Evolutionary conservation across 2,797 vertebrate species (phyloP), one percentile per base, ranked within the genome.

Genomic region (Eurystomus glaucurus): DNA sequence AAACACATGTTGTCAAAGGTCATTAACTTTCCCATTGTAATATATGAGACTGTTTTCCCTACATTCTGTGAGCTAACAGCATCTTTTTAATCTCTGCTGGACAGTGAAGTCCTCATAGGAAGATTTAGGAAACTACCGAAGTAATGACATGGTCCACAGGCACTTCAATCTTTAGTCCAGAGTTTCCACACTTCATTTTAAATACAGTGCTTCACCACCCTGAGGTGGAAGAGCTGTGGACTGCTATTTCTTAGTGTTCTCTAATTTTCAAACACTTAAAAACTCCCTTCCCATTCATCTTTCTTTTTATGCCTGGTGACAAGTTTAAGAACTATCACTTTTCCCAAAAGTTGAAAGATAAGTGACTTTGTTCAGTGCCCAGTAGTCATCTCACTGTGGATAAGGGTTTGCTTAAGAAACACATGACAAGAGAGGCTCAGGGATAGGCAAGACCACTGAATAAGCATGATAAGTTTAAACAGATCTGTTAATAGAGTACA

Each of bases 1-100:
- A 98, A 97, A 97, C 92, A 94, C 85, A 70, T 64, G 70, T 85
- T 95, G 91, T 93, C 95, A 97, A 90, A 98, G 94, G 87, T 81
- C 71, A 98, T 97, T 97, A 97, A 81, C 85, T 96, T 70, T 94
- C 86, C 85, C 93, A 74, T 74, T 95, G 70, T 90, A 96, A 97
- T 50, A 96, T 80, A 97, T 96, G 75, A 96, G 89, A 17, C 57
- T 75, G 78, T 52, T 96, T 96, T 57, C 70, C 74, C 76, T 65
- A 41, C 46, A 28, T 75, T 77, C 45, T 61, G 52, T 50, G 87
- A 85, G 69, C 62, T 79, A 85, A 52, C 19, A 75, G 23, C 39
- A 65, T 55, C 66, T 77, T 64, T 85, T 78, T 33, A 60, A 61
- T 46, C 33, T 76, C 31, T 70, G n/a, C 17, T 41, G 81, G 83